These are phyloP conservation scores for Elysia chlorotica DNA, from an alignment of 1,140 invertebrate genomes.

Conservation along the genomic window DNA sequence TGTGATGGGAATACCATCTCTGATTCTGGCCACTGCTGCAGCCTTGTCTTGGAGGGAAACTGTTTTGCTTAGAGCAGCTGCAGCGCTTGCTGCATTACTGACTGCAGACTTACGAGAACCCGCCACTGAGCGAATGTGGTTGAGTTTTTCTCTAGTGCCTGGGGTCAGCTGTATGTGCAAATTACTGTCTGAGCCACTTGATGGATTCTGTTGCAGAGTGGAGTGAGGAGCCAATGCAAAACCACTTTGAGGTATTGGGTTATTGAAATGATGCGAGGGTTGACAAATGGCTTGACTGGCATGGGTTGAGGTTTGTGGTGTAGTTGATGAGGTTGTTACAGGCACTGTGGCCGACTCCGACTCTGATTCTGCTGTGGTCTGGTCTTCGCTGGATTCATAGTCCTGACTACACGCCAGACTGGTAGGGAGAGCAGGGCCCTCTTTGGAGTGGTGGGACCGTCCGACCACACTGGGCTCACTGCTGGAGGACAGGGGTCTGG, in stretches of 20 bases:
- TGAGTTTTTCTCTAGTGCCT: constrained; percentile 14
- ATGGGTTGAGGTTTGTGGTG: neutral
- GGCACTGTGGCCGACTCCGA: too few species aligned
- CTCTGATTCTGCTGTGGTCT: constrained; percentile 12
- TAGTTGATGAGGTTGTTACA: neutral
- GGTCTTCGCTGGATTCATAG: constrained; percentile 36
- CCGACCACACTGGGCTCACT: constrained; percentile 33
- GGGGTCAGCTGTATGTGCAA: too few species aligned
- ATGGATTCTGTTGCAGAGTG: neutral
- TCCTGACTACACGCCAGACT: constrained; percentile 45
- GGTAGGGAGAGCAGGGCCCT: too few species aligned
- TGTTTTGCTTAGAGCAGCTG: neutral
- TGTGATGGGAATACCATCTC: neutral
- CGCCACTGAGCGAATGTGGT: constrained; percentile 7
- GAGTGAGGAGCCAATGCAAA: too few species aligned
- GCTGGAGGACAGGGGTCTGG: constrained; percentile 38
- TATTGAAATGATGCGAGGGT: too few species aligned
- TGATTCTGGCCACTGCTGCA: neutral
- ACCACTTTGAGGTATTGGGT: too few species aligned
- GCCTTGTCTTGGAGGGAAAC: constrained; percentile 14
- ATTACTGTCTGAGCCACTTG: neutral
- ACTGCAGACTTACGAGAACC: constrained; percentile 4
- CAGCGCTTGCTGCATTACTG: neutral
- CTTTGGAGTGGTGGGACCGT: too few species aligned
- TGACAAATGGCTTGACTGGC: too few species aligned